These are phyloP conservation scores for Panopea generosa DNA, from an alignment of 2,888 invertebrate species.

Conservation along the genomic window DNA sequence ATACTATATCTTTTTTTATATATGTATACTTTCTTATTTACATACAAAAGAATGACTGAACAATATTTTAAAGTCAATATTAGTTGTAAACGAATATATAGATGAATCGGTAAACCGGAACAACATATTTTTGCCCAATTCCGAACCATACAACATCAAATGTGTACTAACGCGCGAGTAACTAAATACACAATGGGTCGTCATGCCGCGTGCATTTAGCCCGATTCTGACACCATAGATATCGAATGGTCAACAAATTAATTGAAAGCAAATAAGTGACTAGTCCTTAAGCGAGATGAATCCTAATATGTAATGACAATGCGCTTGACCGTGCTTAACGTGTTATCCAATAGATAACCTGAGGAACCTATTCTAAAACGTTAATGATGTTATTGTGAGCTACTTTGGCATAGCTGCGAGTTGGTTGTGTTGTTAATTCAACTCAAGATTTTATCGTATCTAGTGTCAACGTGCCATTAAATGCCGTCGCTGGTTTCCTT, in stretches of 20 bases:
- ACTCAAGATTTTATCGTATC: constrained; percentile 13
- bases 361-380: constrained; percentile 11
- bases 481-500: constrained; percentile 14
- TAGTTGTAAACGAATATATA: too few species aligned
- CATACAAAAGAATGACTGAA: too few species aligned
- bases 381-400: constrained; percentile 33
- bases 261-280: constrained; percentile 44
- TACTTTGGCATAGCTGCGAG: constrained; percentile 17
- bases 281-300: constrained; percentile 8
- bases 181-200: too few species aligned
- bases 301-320: constrained; percentile 36
- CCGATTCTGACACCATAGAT: neutral
- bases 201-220: too few species aligned
- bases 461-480: constrained; percentile 30
- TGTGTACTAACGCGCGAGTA: too few species aligned
- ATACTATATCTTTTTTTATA: too few species aligned
- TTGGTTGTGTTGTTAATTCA: constrained; percentile 20
- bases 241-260: constrained; percentile 19
- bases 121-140: too few species aligned
- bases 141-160: too few species aligned
- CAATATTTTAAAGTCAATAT: too few species aligned
- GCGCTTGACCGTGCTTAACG: constrained; percentile 40
- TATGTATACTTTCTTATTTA: too few species aligned
- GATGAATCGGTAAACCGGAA: too few species aligned
- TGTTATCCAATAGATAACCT: constrained; percentile 43